Base-by-base conservation (phyloP, 2,888 invertebrate genomes). In the Galeruca laticollis region DNA sequence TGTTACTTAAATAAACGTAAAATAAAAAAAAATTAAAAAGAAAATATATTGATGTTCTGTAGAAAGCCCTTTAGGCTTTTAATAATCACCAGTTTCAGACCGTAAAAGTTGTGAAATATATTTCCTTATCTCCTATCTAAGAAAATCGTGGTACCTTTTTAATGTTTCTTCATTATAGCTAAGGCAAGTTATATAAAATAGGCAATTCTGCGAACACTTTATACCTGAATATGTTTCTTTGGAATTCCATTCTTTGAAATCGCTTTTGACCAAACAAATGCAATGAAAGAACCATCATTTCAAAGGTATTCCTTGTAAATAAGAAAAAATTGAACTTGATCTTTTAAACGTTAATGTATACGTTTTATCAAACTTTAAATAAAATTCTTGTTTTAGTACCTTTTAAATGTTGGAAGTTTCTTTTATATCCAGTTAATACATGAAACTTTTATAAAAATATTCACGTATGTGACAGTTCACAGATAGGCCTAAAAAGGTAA, bases 41-140 rank as follows among this genome's bases (percentile, higher is more conserved):
- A 73, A 73, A 73, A 76, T 76, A 76, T 76, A 76, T 78, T 67
- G 71, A 76, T 79, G 77, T 80, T 76, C 76, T 71, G 75, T 77
- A 76, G 75, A 54, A 60, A 68, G 76, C 75, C 74, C 75, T 69
- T 75, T 76, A 76, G 80, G 81, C 80, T 80, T 80, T 77, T 77
- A 80, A 82, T 80, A 82, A 82, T 82, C 83, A 82, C 75, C 47
- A 72, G 73, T 76, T 78, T 76, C 79, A 80, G 82, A 83, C 83
- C 82, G 82, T 81, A 79, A 77, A 82, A 83, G 84, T 85, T 85
- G 84, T 84, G 84, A 85, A 80, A 80, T 81, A 76, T 76, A 79
- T 80, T 80, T 77, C 76, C 79, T 72, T 74, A 69, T 71, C 73
- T 60, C 66, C 40, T 59, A 73, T 70, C 72, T 75, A 74, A 73